Evolutionary conservation across 1,140 invertebrate genomes (phyloP), one percentile per base, ranked within the genome.

Genomic region (Drepana arcuata): DNA sequence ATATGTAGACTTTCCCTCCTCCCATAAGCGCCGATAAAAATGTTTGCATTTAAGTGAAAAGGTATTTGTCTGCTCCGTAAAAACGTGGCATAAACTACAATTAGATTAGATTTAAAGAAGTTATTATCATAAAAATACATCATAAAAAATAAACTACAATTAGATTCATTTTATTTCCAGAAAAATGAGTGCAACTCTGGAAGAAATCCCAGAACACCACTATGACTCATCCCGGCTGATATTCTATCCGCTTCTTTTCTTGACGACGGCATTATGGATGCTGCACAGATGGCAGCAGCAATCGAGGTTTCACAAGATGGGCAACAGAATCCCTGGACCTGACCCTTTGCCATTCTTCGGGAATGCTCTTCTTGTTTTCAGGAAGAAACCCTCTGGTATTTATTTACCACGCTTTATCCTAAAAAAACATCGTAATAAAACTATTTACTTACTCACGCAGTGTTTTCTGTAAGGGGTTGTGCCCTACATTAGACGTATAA

Each of bases 341-440:
- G 39, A 54, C 3, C 46, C 69, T 0, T 2, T 90, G 6, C 89
- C 89, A 0, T 55, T 90, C 13, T 48, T 91, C 25, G 89, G 89
- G 18, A 88, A 89, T 51, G 84, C 86, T 0, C 68, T 88, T 4
- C 5, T 88, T 14, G 81, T 69, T 0, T 7, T 86, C 0, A 84
- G 84, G 1, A 60, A 87, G 12, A 67, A 83, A 26, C 88, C 89
- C 13, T 71, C 85, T 14, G 64, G 84, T 85, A 57, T 47, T 44
- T 35, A 9, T 15, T 23, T n/a, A 7, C 25, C 18, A 35, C 7
- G 12, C n/a, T 30, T 9, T 18, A 13, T 31, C 31, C 7, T 12
- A 27, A 31, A n/a, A 25, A 33, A 16, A 34, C n/a, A n/a, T n/a
- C n/a, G n/a, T n/a, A n/a, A n/a, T n/a, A n/a, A n/a, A n/a, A n/a